These are phyloP conservation scores for Lordiphosa mommai DNA, from an alignment of 1,140 invertebrate genomes.

Conservation along the genomic window DNA sequence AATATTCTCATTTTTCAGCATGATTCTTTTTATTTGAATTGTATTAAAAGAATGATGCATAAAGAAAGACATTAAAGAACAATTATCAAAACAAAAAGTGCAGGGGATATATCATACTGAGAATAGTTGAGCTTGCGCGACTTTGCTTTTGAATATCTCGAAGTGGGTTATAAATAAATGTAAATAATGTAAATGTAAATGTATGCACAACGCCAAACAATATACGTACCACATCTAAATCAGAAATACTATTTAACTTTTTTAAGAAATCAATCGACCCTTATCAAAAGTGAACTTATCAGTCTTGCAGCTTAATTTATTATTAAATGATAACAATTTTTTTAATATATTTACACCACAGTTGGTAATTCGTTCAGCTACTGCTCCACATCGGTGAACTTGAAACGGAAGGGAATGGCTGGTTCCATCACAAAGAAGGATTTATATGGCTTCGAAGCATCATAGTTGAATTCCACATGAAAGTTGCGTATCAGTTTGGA, in stretches of 20 bases:
- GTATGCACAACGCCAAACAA: too few species aligned
- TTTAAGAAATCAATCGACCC: background rate
- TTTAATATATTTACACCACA: constrained; percentile 4
- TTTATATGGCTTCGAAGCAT: constrained; percentile 42
- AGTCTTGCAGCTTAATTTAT: background rate
- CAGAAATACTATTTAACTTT: too few species aligned
- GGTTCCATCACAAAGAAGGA: constrained; percentile 47
- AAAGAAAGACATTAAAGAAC: too few species aligned
- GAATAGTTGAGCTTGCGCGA: too few species aligned
- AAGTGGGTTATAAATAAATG: background rate
- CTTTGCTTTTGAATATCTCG: too few species aligned
- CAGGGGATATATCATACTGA: too few species aligned
- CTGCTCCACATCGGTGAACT: constrained; percentile 49
- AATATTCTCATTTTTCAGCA: too few species aligned
- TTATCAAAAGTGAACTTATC: constrained; percentile 1
- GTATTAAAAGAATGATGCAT: too few species aligned
- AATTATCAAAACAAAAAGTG: too few species aligned
- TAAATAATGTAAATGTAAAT: background rate
- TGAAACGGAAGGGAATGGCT: constrained; percentile 46
- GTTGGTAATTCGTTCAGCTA: background rate
- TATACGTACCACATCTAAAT: too few species aligned
- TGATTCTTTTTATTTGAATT: too few species aligned
- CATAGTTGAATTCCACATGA: constrained; percentile 80
- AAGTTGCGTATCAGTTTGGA: constrained; percentile 83
- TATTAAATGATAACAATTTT: background rate